phyloP scores from a whole-genome alignment of 1,140 invertebrate species.

The Nymphalis io region DNA sequence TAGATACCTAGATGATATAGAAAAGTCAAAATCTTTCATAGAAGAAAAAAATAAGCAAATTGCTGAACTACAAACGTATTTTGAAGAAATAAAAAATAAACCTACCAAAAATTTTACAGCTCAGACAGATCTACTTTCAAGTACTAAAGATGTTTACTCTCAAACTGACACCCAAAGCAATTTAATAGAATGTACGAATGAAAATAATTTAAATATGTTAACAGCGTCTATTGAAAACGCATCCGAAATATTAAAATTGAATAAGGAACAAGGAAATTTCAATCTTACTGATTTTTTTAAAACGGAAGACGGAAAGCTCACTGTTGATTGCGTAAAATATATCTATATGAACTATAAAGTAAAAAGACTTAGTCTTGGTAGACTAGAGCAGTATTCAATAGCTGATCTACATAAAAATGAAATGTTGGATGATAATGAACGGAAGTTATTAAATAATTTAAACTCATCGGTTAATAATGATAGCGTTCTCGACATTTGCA shows the following conservation, averaged over 20 bases:
- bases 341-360: slow-evolving; percentile 62
- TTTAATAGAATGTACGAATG: not conserved
- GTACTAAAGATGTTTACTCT: slow-evolving; percentile 7
- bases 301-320: slow-evolving; percentile 46
- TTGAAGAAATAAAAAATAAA: slow-evolving; percentile 50
- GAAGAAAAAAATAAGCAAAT: slow-evolving; percentile 53
- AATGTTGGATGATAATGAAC: not conserved
- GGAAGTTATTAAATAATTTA: not conserved
- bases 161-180: slow-evolving; percentile 22
- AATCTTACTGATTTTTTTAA: not conserved
- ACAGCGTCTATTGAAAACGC: not conserved
- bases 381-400: slow-evolving; percentile 60
- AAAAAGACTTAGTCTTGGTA: slow-evolving; percentile 50
- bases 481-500: slow-evolving; percentile 35
- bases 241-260: not conserved
- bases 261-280: slow-evolving; percentile 9
- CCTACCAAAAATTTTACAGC: slow-evolving; percentile 12
- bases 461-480: slow-evolving; percentile 2
- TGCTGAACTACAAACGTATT: slow-evolving; percentile 37
- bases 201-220: not conserved
- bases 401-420: slow-evolving; percentile 24
- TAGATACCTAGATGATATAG: slow-evolving; percentile 13
- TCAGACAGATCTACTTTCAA: slow-evolving; percentile 28
- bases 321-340: slow-evolving; percentile 47
- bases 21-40: slow-evolving; percentile 42